Evolutionary conservation across 2,113 vertebrate genomes (phyloP).

Genomic region (Hymenochirus boettgeri): DNA sequence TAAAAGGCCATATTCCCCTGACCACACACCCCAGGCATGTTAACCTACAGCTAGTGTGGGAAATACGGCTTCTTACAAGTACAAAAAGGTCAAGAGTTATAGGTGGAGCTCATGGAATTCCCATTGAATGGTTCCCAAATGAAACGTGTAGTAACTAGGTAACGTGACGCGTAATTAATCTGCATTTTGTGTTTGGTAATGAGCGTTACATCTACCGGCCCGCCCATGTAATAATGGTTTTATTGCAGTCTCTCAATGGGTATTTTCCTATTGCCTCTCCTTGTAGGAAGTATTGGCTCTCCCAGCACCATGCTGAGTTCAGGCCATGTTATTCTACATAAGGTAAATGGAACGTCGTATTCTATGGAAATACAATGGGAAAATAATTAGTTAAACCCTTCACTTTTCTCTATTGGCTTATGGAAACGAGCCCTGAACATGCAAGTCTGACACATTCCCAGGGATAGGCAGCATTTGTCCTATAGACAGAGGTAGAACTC

Average conservation of each 20-base stretch:
- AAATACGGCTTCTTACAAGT: slow-evolving; percentile 18
- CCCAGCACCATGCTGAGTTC: background rate
- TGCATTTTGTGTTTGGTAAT: slow-evolving; percentile 26
- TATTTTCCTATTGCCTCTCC: background rate
- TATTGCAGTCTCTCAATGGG: slow-evolving; percentile 14
- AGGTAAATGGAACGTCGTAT: background rate
- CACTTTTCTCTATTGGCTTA: too few species aligned
- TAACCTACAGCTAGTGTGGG: slow-evolving; percentile 25
- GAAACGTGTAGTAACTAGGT: slow-evolving; percentile 30
- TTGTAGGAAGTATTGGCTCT: background rate
- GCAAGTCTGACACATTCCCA: too few species aligned
- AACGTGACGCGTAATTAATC: slow-evolving; percentile 26
- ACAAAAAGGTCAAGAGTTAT: slow-evolving; percentile 38
- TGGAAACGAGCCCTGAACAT: too few species aligned
- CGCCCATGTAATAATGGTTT: slow-evolving; percentile 25
- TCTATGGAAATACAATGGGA: background rate
- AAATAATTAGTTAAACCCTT: background rate
- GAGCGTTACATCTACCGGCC: slow-evolving; percentile 33
- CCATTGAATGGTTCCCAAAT: slow-evolving; percentile 34
- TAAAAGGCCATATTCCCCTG: slow-evolving; percentile 1
- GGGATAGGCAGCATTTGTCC: too few species aligned
- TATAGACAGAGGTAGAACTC: too few species aligned
- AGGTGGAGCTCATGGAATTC: slow-evolving; percentile 20
- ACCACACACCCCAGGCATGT: slow-evolving; percentile 15
- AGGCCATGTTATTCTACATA: background rate